phyloP scores from a whole-genome alignment of 2,113 vertebrate species.

The Salminus brasiliensis region DNA sequence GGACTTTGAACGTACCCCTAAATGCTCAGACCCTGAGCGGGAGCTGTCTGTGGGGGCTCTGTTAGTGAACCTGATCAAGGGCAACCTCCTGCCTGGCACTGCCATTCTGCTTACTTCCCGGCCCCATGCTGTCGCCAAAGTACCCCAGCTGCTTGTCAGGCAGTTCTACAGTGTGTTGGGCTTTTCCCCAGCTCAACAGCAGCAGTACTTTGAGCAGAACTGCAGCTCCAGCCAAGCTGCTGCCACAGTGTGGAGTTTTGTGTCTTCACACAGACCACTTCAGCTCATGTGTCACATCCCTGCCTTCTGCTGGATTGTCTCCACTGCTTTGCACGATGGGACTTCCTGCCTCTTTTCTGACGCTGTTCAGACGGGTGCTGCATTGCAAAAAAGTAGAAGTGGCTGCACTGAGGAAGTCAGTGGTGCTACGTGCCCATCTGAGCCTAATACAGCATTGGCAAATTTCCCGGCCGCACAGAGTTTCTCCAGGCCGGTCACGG shows the following conservation, averaged over 20 bases:
- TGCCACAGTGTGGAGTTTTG: slow-evolving; percentile 44
- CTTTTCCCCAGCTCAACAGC: slow-evolving; percentile 57
- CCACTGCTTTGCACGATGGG: slow-evolving; percentile 53
- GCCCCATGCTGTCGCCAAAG: slow-evolving; percentile 57
- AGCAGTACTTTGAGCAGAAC: slow-evolving; percentile 55
- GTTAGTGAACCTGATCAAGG: slow-evolving; percentile 62
- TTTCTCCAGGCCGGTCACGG: slow-evolving; percentile 35
- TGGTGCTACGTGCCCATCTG: not conserved
- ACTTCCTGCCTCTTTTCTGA: slow-evolving; percentile 35
- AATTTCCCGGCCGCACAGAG: not conserved
- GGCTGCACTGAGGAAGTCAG: not conserved
- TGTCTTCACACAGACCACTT: slow-evolving; percentile 55
- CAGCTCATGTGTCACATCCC: slow-evolving; percentile 64
- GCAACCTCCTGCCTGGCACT: slow-evolving; percentile 57
- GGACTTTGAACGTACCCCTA: slow-evolving; percentile 58
- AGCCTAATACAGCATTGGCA: not conserved
- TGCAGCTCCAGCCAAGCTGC: slow-evolving; percentile 39
- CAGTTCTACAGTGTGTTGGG: slow-evolving; percentile 57
- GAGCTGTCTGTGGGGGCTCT: slow-evolving; percentile 42
- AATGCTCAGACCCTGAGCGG: slow-evolving; percentile 60
- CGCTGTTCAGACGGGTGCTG: not conserved
- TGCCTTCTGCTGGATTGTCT: slow-evolving; percentile 64
- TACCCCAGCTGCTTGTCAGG: slow-evolving; percentile 51
- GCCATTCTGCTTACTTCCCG: slow-evolving; percentile 60
- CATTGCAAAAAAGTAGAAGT: not conserved